These are phyloP conservation scores for Drosophila peninsularis DNA, from an alignment of 2,888 invertebrate species.

Conservation along the genomic window DNA sequence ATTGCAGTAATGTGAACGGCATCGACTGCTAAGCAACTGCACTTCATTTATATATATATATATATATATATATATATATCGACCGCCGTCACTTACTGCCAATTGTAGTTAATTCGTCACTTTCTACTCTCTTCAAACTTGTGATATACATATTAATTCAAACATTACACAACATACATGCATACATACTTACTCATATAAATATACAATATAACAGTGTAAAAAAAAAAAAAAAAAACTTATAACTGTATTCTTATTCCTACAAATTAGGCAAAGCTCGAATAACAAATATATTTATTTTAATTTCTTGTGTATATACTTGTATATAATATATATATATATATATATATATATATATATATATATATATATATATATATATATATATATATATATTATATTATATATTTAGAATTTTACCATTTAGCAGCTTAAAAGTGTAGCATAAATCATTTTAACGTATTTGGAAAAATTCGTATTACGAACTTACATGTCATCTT, in stretches of 20 bases:
- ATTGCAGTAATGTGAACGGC: slow-evolving; percentile 47
- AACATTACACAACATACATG: slow-evolving; percentile 24
- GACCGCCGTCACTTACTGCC: slow-evolving; percentile 53
- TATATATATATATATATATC: not conserved
- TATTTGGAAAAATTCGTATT: slow-evolving; percentile 5
- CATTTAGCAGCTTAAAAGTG: slow-evolving; percentile 5
- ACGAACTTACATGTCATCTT: slow-evolving; percentile 5
- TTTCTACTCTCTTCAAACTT: slow-evolving; percentile 75
- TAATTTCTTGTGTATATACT: slow-evolving; percentile 17
- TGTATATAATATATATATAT: not conserved
- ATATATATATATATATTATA: not conserved
- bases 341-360: not conserved
- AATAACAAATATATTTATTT: slow-evolving; percentile 7
- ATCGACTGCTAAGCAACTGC: slow-evolving; percentile 57
- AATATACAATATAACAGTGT: not conserved
- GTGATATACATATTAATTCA: slow-evolving; percentile 67
- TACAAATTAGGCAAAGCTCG: not conserved
- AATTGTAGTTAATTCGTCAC: slow-evolving; percentile 67
- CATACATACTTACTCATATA: slow-evolving; percentile 16
- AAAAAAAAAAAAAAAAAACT: not conserved
- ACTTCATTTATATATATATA: not conserved
- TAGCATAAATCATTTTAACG: slow-evolving; percentile 21
- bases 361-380: not conserved
- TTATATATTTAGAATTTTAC: too few relatives aligned
- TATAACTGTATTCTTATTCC: slow-evolving; percentile 13